Evolutionary conservation across 2,113 vertebrate species (phyloP).

Genomic region (Motacilla alba): DNA sequence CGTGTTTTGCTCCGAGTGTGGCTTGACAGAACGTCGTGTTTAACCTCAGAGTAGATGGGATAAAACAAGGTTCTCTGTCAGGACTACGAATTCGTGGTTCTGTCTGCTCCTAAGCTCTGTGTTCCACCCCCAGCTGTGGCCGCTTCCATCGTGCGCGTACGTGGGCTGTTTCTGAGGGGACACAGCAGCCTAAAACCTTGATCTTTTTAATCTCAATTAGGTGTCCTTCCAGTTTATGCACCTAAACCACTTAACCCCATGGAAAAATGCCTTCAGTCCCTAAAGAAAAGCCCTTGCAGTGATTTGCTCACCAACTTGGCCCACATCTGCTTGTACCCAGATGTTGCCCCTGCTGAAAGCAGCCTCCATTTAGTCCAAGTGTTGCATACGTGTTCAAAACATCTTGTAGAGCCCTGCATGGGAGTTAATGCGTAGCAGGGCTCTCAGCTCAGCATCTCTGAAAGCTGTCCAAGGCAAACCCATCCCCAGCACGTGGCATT

Average conservation of each 20-base stretch:
- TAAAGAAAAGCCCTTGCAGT: neutral
- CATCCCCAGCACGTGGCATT: neutral
- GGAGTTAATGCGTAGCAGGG: neutral
- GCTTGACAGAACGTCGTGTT: slow-evolving; percentile 51
- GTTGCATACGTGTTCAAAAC: neutral
- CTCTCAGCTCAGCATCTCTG: neutral
- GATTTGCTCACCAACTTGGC: neutral
- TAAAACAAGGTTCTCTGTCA: slow-evolving; percentile 27
- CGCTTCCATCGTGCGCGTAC: rapidly evolving
- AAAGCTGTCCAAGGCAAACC: neutral
- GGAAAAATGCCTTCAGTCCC: neutral
- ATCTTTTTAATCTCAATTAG: neutral
- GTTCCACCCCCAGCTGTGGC: neutral
- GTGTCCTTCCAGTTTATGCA: neutral
- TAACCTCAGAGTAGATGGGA: slow-evolving; percentile 33
- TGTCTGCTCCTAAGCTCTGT: neutral
- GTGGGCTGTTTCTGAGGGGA: neutral
- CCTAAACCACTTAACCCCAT: neutral
- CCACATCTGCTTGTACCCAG: neutral
- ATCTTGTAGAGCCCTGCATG: neutral
- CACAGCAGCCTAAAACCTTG: neutral
- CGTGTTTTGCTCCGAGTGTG: neutral
- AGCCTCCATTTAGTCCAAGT: neutral
- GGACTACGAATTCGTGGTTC: neutral
- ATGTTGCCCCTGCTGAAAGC: neutral